Evolutionary conservation across 2,113 vertebrate genomes (phyloP).

Genomic region (Ovibos moschatus): DNA sequence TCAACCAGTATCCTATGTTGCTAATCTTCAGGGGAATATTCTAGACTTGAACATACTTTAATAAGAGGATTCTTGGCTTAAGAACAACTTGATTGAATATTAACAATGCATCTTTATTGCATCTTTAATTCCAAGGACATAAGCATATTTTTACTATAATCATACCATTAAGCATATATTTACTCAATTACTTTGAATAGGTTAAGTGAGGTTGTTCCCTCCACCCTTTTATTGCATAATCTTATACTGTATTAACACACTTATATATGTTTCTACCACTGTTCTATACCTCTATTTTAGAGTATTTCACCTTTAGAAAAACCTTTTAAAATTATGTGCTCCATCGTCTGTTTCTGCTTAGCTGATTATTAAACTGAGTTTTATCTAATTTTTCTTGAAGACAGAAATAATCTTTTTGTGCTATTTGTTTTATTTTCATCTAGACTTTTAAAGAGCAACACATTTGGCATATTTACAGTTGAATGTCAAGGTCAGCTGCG

Average conservation of each 20-base stretch:
- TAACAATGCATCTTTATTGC: slow-evolving; percentile 21
- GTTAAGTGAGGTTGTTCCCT: neutral
- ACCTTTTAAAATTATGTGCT: neutral
- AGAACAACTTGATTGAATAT: neutral
- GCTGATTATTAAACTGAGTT: neutral
- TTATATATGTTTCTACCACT: neutral
- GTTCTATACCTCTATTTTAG: neutral
- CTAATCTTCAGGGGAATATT: slow-evolving; percentile 16
- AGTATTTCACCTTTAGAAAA: neutral
- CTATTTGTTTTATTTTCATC: neutral
- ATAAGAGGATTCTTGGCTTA: neutral
- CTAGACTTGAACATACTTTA: neutral
- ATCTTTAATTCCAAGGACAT: slow-evolving; percentile 1
- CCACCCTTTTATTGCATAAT: neutral
- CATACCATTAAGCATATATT: slow-evolving; percentile 3
- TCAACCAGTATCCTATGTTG: neutral
- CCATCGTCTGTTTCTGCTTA: neutral
- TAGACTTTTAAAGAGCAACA: neutral
- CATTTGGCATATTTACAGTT: neutral
- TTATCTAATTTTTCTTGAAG: neutral
- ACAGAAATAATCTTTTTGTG: neutral
- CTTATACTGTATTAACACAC: neutral
- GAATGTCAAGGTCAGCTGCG: neutral
- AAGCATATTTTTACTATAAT: slow-evolving; percentile 23
- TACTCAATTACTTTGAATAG: slow-evolving; percentile 27